phyloP scores from a whole-genome alignment of 2,113 vertebrate genomes.

The Dipodomys merriami region DNA sequence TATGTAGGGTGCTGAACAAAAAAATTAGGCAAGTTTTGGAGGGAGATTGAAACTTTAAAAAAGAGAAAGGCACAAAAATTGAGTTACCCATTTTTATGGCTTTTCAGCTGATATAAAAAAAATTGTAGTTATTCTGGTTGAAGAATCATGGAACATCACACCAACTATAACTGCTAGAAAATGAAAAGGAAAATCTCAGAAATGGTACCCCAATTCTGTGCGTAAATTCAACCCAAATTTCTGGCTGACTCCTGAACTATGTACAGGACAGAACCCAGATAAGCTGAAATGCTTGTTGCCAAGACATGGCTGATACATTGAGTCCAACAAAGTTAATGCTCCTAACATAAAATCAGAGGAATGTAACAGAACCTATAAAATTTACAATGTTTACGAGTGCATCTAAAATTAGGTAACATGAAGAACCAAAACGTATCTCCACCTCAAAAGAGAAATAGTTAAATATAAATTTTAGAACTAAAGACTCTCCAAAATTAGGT shows the following conservation, averaged over 20 bases:
- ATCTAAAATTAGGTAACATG: slow-evolving; percentile 20
- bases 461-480: slow-evolving; percentile 2
- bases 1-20: neutral
- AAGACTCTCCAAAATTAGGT: neutral
- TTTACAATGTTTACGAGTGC: slow-evolving; percentile 12
- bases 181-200: neutral
- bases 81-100: neutral
- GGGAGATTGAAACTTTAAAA: neutral
- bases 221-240: neutral
- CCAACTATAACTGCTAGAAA: slow-evolving; percentile 9
- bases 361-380: slow-evolving; percentile 26
- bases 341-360: slow-evolving; percentile 1
- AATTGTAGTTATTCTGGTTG: neutral
- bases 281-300: neutral
- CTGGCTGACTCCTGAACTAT: neutral
- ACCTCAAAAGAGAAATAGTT: neutral
- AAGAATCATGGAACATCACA: neutral
- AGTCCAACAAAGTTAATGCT: slow-evolving; percentile 26
- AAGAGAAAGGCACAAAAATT: neutral
- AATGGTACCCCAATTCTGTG: neutral
- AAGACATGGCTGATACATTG: neutral
- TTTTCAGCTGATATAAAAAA: slow-evolving; percentile 55
- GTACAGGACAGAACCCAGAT: neutral
- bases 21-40: neutral
- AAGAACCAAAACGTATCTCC: neutral